phyloP scores from a whole-genome alignment of 92 coral and sea anemone genomes.

The Parazoanthus swiftii region DNA sequence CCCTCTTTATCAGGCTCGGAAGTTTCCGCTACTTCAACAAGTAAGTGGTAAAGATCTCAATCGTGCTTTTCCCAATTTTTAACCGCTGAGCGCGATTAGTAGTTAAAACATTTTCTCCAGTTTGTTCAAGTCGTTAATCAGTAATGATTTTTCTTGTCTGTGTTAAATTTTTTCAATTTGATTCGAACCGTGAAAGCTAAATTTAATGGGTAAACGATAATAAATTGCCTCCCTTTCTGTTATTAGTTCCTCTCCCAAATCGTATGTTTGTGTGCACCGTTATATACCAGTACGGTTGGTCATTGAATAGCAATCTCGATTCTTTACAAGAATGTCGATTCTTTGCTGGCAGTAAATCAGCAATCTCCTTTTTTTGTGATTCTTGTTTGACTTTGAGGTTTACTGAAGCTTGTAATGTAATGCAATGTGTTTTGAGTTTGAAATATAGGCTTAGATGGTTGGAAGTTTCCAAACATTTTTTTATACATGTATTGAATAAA shows the following conservation, averaged over 20 bases:
- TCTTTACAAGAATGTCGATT: too few relatives aligned
- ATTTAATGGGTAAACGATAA: neutral
- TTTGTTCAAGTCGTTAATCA: neutral
- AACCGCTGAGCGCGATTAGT: neutral
- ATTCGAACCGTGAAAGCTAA: neutral
- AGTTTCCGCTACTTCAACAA: constrained; percentile 80
- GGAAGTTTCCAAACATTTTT: too few relatives aligned
- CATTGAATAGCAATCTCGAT: too few relatives aligned
- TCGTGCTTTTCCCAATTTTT: neutral
- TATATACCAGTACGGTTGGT: neutral
- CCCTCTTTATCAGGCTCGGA: constrained; percentile 92
- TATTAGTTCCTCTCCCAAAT: too few relatives aligned
- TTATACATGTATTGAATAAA: too few relatives aligned
- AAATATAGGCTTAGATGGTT: neutral
- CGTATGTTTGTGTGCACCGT: neutral
- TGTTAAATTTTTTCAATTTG: too few relatives aligned
- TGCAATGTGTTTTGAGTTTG: neutral
- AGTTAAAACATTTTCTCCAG: too few relatives aligned
- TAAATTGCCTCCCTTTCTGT: neutral
- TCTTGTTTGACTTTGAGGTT: neutral
- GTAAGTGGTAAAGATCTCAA: constrained; percentile 39
- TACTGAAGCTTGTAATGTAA: neutral
- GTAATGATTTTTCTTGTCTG: neutral
- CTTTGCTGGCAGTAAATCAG: neutral
- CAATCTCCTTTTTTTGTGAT: neutral